Percentiles rank a stretch among this genome's conserved stretches.
Evolutionary conservation across 2,888 invertebrate genomes (phyloP).

Genomic region (Thera obeliscata): DNA sequence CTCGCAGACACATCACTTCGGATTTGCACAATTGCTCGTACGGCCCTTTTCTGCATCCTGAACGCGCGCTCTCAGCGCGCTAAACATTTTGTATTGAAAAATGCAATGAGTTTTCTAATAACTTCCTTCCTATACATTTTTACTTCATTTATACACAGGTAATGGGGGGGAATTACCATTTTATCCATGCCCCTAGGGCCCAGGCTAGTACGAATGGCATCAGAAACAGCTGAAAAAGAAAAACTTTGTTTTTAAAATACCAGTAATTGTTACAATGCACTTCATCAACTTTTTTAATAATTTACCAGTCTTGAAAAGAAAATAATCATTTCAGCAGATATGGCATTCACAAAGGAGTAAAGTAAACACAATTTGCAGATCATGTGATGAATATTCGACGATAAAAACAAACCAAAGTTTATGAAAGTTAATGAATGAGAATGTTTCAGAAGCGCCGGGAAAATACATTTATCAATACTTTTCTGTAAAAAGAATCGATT

Average conservation of each 20-base stretch:
- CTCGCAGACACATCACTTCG: too few relatives aligned
- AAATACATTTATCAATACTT: conserved; percentile 12
- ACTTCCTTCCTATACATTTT: background rate
- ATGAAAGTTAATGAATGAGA: conserved; percentile 26
- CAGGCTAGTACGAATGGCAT: conserved; percentile 99
- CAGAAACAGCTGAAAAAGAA: conserved; percentile 92
- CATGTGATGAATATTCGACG: conserved; percentile 31
- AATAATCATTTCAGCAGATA: too few relatives aligned
- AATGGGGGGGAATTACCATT: conserved; percentile 88
- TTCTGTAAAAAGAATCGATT: background rate
- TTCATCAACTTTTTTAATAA: too few relatives aligned
- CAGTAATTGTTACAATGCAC: too few relatives aligned
- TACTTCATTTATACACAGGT: too few relatives aligned
- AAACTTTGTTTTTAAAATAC: background rate
- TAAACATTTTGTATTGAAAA: background rate
- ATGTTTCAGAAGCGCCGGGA: background rate
- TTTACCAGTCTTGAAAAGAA: too few relatives aligned
- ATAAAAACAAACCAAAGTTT: conserved; percentile 7
- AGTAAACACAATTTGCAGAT: conserved; percentile 9
- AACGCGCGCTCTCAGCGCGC: too few relatives aligned
- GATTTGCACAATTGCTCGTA: too few relatives aligned
- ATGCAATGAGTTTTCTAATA: background rate
- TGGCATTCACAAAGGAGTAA: background rate
- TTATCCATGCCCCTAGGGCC: conserved; percentile 99
- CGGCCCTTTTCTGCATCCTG: too few relatives aligned